Percentiles rank a stretch among this genome's conserved stretches.
Conservation (phyloP, 2,113 vertebrate genomes). For the western clawed frog (Xenopus tropicalis) region UCB_Xtro_10.0 CM004444.2:35449501-35450000, state of each 20-base stretch:
- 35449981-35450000: too few relatives aligned
- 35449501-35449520: too few relatives aligned
- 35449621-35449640: conserved; percentile 24
- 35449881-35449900: too few relatives aligned
- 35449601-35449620: conserved; percentile 30
- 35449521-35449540: too few relatives aligned
- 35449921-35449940: too few relatives aligned
- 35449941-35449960: too few relatives aligned
- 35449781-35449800: neutral
- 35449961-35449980: too few relatives aligned
- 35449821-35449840: too few relatives aligned
- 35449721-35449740: conserved; percentile 35
- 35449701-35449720: conserved; percentile 33
- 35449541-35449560: neutral
- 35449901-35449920: too few relatives aligned
- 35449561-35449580: neutral
- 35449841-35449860: too few relatives aligned
- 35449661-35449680: conserved; percentile 23
- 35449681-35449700: neutral
- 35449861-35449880: too few relatives aligned
- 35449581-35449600: conserved; percentile 34
- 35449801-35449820: too few relatives aligned
- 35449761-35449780: conserved; percentile 4
- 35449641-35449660: conserved; percentile 40
- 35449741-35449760: conserved; percentile 19